phyloP scores from a whole-genome alignment of 2,113 vertebrate species.

The Eudorcas thomsonii region DNA sequence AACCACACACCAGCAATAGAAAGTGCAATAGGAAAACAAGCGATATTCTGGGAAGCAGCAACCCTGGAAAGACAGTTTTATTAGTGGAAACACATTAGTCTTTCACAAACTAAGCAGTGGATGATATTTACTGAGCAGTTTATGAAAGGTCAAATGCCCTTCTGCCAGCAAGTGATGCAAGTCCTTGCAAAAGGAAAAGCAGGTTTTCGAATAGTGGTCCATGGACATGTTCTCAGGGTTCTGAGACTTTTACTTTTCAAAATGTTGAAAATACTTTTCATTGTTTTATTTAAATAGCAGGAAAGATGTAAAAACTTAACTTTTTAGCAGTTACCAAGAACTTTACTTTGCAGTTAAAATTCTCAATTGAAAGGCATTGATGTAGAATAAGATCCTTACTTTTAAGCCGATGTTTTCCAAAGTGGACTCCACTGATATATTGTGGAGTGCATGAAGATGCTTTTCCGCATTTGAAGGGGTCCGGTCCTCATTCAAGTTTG shows the following conservation, averaged over 20 bases:
- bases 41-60: background rate
- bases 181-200: slow-evolving; percentile 16
- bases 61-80: slow-evolving; percentile 68
- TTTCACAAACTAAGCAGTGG: slow-evolving; percentile 35
- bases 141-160: slow-evolving; percentile 64
- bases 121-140: slow-evolving; percentile 46
- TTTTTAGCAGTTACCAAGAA: background rate
- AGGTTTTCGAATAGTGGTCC: background rate
- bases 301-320: background rate
- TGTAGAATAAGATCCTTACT: background rate
- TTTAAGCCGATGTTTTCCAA: background rate
- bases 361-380: background rate
- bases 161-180: slow-evolving; percentile 19
- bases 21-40: slow-evolving; percentile 41
- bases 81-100: slow-evolving; percentile 47
- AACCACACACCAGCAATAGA: background rate
- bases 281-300: slow-evolving; percentile 6
- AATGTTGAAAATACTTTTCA: background rate
- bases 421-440: background rate
- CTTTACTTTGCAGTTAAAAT: background rate
- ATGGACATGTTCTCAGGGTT: background rate
- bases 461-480: background rate
- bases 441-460: background rate
- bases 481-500: background rate
- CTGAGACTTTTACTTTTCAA: background rate